phyloP scores from a whole-genome alignment of 2,888 invertebrate species.

The Microchrysa polita region DNA sequence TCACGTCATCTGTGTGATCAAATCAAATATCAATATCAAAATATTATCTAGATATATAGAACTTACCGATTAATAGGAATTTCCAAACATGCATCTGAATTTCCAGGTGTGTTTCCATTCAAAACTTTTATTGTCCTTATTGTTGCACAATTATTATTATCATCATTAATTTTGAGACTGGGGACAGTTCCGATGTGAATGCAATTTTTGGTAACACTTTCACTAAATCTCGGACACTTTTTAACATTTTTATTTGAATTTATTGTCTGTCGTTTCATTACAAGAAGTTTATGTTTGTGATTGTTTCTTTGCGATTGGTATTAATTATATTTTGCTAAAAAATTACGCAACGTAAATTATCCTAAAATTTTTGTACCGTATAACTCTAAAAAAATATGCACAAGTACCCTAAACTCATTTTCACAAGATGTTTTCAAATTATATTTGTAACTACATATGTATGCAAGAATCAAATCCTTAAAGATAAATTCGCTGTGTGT shows the following conservation, averaged over 20 bases:
- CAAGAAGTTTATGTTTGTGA: not conserved
- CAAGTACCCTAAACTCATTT: no score
- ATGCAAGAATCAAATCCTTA: no score
- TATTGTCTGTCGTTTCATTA: constrained; percentile 22
- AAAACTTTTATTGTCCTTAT: constrained; percentile 46
- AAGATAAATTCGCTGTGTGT: no score
- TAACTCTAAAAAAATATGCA: no score
- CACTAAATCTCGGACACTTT: constrained; percentile 23
- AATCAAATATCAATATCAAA: no score
- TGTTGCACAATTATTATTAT: not conserved
- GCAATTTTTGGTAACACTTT: constrained; percentile 2
- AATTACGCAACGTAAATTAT: no score
- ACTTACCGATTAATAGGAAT: constrained; percentile 55
- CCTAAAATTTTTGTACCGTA: no score
- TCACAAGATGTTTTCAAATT: no score
- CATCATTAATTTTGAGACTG: not conserved
- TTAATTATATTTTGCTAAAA: no score
- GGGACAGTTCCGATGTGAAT: not conserved
- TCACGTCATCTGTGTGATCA: no score
- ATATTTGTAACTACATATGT: no score
- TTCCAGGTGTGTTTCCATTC: constrained; percentile 54
- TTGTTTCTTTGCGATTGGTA: not conserved
- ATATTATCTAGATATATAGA: not conserved
- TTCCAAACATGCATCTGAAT: constrained; percentile 56
- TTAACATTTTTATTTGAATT: constrained; percentile 1